Conservation (phyloP, 2,113 vertebrate species). For the Trinectes maculatus region DNA sequence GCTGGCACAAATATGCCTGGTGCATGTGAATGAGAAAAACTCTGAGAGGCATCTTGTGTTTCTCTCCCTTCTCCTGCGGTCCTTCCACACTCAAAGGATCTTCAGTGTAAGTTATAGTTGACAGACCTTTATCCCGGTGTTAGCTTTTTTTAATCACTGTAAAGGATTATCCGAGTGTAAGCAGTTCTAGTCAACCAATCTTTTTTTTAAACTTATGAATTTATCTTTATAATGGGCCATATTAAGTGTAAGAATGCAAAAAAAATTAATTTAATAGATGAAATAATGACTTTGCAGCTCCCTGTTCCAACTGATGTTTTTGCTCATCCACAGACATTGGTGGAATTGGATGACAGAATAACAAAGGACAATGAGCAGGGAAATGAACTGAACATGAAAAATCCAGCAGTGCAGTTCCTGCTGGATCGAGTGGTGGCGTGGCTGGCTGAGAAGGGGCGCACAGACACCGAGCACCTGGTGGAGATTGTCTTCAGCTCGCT, state of each 20-base stretch:
- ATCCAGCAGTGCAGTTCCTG: constrained; percentile 88
- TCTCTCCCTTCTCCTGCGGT: constrained; percentile 87
- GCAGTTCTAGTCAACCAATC: no score
- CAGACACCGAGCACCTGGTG: constrained; percentile 86
- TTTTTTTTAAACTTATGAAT: no score
- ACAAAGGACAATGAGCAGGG: constrained; percentile 11
- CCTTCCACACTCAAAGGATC: constrained; percentile 86
- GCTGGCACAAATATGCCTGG: constrained; percentile 89
- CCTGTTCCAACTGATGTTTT: background rate
- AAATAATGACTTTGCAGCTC: background rate
- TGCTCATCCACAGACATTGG: constrained; percentile 75
- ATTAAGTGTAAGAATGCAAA: no score
- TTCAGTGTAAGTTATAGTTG: constrained; percentile 77
- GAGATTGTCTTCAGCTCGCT: constrained; percentile 94
- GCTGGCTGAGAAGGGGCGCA: constrained; percentile 85
- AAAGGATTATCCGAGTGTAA: no score
- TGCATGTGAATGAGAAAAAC: constrained; percentile 85
- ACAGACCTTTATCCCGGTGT: background rate
- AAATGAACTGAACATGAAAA: constrained; percentile 52
- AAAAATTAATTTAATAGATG: background rate
- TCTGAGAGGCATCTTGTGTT: constrained; percentile 91
- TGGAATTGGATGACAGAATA: constrained; percentile 71
- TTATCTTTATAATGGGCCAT: background rate
- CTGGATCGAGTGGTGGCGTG: constrained; percentile 86
- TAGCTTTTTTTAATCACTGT: background rate